Conservation (phyloP, 2,797 vertebrate species). For the Typhlichthys subterraneus region DNA sequence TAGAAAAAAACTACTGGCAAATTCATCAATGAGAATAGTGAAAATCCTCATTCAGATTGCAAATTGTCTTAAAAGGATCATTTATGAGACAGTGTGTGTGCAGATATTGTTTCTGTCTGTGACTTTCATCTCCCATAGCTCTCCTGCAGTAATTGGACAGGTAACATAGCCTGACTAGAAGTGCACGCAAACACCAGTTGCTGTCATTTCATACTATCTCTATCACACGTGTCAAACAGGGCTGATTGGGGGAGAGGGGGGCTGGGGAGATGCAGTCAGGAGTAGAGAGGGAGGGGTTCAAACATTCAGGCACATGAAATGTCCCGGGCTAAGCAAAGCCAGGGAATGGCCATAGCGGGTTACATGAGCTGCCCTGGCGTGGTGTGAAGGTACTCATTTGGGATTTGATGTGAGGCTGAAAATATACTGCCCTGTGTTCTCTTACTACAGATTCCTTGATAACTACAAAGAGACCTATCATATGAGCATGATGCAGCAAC, state of each 20-base stretch:
- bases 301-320: conserved; percentile 28
- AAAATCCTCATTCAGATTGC: too few relatives aligned
- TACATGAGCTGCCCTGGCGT: conserved; percentile 33
- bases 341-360: conserved; percentile 37
- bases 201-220: conserved; percentile 31
- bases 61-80: too few relatives aligned
- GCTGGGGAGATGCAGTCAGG: background rate
- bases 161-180: conserved; percentile 2
- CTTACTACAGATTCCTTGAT: background rate
- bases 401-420: conserved; percentile 47
- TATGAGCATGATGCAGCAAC: too few relatives aligned
- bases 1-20: too few relatives aligned
- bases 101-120: background rate
- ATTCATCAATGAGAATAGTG: too few relatives aligned
- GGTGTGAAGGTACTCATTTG: conserved; percentile 51
- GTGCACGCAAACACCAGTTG: conserved; percentile 24
- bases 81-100: background rate
- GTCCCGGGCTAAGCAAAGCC: conserved; percentile 16
- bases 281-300: conserved; percentile 15
- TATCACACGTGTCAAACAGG: conserved; percentile 3
- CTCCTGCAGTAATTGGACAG: conserved; percentile 12
- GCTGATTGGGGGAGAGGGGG: too few relatives aligned
- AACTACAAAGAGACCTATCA: too few relatives aligned
- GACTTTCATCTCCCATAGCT: background rate
- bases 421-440: conserved; percentile 11